These are phyloP conservation scores for Carollia perspicillata DNA, from an alignment of 2,113 vertebrate species.

Conservation along the genomic window DNA sequence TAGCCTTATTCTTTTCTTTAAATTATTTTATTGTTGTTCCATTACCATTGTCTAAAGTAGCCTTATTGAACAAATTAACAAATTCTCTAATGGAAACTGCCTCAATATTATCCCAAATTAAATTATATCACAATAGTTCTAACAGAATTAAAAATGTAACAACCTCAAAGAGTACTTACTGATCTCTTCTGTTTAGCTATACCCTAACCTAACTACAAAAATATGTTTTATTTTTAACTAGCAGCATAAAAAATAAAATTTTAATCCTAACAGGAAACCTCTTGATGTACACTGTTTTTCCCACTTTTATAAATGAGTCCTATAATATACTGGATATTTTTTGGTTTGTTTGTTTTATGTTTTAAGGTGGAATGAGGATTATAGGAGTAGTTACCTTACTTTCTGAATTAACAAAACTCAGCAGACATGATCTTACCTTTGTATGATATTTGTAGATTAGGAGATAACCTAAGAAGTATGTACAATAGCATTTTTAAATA, in stretches of 20 bases:
- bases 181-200: not conserved
- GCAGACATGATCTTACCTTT: not conserved
- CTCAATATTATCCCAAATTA: not conserved
- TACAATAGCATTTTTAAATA: not conserved
- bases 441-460: not conserved
- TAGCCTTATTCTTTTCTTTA: not conserved
- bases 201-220: not conserved
- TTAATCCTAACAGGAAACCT: not conserved
- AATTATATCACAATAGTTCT: not conserved
- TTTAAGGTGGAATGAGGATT: not conserved
- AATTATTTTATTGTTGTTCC: no score
- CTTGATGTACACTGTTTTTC: not conserved
- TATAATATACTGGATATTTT: not conserved
- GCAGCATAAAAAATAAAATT: not conserved
- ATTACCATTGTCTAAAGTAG: not conserved
- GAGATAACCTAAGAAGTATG: not conserved
- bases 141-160: not conserved
- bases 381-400: not conserved
- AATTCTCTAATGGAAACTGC: not conserved
- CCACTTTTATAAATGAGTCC: not conserved
- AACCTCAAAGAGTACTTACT: not conserved
- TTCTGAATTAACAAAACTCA: constrained; percentile 25
- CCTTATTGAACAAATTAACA: not conserved
- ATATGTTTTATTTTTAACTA: not conserved
- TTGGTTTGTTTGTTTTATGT: not conserved